Evolutionary conservation across 2,797 vertebrate genomes (phyloP).

Genomic region (Sebastes taczanowskii): DNA sequence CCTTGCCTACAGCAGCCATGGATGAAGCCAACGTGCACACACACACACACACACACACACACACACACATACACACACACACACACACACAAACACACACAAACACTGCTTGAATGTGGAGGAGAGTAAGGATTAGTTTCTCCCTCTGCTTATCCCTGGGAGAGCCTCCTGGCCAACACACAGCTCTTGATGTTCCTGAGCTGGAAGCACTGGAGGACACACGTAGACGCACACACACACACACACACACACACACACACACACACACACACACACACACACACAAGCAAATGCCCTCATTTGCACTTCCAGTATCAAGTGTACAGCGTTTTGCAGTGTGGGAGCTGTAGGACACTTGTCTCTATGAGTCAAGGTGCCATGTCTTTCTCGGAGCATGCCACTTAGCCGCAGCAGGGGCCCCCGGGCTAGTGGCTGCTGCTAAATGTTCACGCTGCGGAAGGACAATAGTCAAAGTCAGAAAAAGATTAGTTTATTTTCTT

Average conservation of each 20-base stretch:
- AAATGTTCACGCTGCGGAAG: conserved; percentile 17
- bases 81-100: conserved; percentile 3
- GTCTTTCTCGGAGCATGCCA: conserved; percentile 34
- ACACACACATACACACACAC: conserved; percentile 14
- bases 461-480: conserved; percentile 27
- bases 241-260: conserved; percentile 25
- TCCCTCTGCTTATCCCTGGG: conserved; percentile 70
- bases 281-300: neutral
- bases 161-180: conserved; percentile 71
- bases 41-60: neutral
- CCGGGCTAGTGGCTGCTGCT: conserved; percentile 11
- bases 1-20: conserved; percentile 37
- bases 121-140: conserved; percentile 70
- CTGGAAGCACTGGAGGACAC: conserved; percentile 52
- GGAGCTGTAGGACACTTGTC: conserved; percentile 47
- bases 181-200: conserved; percentile 74
- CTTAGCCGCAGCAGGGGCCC: conserved; percentile 43
- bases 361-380: conserved; percentile 43
- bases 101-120: conserved; percentile 50
- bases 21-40: conserved; percentile 1
- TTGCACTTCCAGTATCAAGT: conserved; percentile 33
- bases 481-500: neutral
- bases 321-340: conserved; percentile 33
- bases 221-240: conserved; percentile 18
- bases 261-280: conserved; percentile 23